Evolutionary conservation across 2,797 vertebrate species (phyloP), one percentile per base, ranked within the genome.

Genomic region (Peromyscus attwateri): DNA sequence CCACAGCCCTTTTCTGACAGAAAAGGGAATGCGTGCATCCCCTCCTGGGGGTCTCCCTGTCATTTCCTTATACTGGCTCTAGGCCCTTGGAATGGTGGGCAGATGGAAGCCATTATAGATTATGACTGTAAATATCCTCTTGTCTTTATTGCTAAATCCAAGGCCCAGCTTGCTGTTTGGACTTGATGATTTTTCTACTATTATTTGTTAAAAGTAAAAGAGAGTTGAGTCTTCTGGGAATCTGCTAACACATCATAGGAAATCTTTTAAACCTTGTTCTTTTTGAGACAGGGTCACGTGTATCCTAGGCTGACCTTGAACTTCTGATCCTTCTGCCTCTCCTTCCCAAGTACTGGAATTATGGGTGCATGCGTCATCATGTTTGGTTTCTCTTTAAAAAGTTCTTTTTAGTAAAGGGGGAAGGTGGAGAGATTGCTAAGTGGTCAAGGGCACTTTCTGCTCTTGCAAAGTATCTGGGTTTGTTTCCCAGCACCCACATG

Each of bases 151-250:
- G 34, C 64, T 68, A 4, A 96, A 81, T 87, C 31, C 21, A 87
- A 64, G 55, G 34, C 62, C 60, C 87, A 37, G 52, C n/a, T n/a
- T 40, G 62, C 71, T 83, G 40, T 68, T 27, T 92, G 43, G 5
- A 34, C 57, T 91, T 73, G 62, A 91, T 70, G 3, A 84, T 84
- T 95, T 96, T 89, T 88, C 64, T 80, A 68, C 27, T 84, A 87
- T 37, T 87, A 70, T 80, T 84, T 93, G 52, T 62, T 89, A 40
- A 92, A 87, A 43, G 68, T 87, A 75, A 52, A 95, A 92, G 25
- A 90, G 77, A 95, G 64, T 1, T 1, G 49, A 46, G 16, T 90
- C 21, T 87, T 60, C 37, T 55, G 25, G 34, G 40, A 89, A 94
- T 80, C 82, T 82, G 68, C 46, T 83, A 46, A 21, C 40, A 31